phyloP scores from a whole-genome alignment of 2,797 vertebrate species.

The Chloroceryle amazona region DNA sequence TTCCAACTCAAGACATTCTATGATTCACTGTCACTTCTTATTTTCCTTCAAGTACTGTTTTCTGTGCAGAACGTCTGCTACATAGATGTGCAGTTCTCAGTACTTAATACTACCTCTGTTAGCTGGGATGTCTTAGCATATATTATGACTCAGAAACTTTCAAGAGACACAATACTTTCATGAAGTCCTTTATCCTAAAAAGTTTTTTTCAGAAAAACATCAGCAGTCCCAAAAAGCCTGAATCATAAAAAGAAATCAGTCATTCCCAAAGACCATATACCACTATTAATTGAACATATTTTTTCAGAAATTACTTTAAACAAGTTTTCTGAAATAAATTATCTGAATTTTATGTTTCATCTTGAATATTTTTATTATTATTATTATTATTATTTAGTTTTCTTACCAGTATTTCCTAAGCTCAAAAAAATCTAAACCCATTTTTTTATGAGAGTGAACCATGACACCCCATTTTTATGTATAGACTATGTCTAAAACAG shows the following conservation, averaged over 20 bases:
- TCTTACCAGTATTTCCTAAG: neutral
- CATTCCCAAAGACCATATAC: neutral
- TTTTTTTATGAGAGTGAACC: neutral
- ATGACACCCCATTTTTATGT: neutral
- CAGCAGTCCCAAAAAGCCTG: neutral
- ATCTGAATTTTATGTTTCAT: neutral
- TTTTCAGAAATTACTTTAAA: neutral
- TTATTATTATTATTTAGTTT: neutral
- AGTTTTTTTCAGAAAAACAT: neutral
- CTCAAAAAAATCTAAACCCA: neutral
- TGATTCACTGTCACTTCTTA: neutral
- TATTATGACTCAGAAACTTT: neutral
- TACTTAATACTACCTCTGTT: neutral
- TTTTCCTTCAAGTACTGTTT: neutral
- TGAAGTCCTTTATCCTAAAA: neutral
- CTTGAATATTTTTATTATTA: neutral
- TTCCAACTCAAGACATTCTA: too few species aligned
- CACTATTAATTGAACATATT: neutral
- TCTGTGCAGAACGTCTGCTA: neutral
- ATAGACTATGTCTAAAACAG: neutral
- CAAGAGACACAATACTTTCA: neutral
- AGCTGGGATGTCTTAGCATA: neutral
- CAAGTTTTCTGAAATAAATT: neutral
- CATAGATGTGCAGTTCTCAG: neutral
- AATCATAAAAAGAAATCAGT: neutral